Conservation (phyloP, 2,113 vertebrate genomes). For the Agelaius tricolor region DNA sequence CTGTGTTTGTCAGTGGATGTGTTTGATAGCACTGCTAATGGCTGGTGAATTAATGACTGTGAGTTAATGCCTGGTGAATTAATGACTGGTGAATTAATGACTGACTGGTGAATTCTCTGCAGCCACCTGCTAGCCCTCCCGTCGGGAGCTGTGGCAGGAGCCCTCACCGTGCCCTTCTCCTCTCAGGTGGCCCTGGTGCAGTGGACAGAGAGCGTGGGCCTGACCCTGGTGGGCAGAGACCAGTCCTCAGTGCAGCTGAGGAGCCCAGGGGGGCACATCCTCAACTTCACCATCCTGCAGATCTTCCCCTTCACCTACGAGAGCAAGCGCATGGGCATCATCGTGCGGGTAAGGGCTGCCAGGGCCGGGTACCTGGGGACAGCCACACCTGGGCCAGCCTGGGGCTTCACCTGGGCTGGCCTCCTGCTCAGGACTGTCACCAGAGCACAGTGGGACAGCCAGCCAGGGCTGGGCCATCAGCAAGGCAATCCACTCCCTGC, state of each 20-base stretch:
- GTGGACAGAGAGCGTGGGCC: conserved; percentile 95
- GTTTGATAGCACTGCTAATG: not conserved
- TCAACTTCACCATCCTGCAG: conserved; percentile 97
- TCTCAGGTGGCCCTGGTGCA: conserved; percentile 95
- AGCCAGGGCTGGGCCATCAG: accelerated
- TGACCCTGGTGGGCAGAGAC: conserved; percentile 95
- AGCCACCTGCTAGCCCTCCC: not conserved
- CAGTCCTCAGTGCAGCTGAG: conserved; percentile 97
- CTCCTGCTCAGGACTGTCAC: not conserved
- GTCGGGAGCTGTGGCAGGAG: not conserved
- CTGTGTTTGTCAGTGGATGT: accelerated
- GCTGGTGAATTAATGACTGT: not conserved
- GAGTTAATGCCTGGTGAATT: not conserved
- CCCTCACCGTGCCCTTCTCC: not conserved
- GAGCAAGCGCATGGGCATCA: conserved; percentile 98
- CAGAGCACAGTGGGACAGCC: not conserved
- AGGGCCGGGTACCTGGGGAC: not conserved
- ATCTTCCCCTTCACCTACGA: conserved; percentile 98
- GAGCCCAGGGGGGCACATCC: conserved; percentile 96
- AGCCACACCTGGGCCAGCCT: not conserved
- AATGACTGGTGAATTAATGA: not conserved
- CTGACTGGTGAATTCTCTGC: not conserved
- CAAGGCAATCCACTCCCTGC: not conserved
- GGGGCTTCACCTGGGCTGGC: not conserved
- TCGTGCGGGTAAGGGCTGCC: conserved; percentile 84